Conservation (phyloP, 1,140 invertebrate species). For the Cataglyphis hispanica region DNA sequence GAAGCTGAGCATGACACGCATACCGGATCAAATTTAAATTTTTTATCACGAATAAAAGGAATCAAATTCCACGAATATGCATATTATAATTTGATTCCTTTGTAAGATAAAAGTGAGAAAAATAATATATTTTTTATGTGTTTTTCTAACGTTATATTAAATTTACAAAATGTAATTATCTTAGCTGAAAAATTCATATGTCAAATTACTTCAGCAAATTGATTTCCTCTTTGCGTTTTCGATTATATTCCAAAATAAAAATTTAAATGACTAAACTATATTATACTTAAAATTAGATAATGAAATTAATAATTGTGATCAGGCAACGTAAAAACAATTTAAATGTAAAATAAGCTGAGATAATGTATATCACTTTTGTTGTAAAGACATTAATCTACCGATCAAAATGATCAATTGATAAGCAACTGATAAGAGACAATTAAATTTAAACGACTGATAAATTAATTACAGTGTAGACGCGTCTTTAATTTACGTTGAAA, state of each 20-base stretch:
- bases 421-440: not conserved
- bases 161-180: not conserved
- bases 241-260: not conserved
- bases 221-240: not conserved
- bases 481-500: constrained; percentile 11
- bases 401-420: constrained; percentile 10
- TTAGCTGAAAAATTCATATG: not conserved
- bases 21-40: not conserved
- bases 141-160: not conserved
- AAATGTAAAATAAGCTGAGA: not conserved
- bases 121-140: not conserved
- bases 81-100: too few species aligned
- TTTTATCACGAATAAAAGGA: too few species aligned
- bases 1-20: not conserved
- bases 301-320: not conserved
- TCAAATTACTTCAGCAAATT: not conserved
- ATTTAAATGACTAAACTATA: constrained; percentile 3
- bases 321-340: not conserved
- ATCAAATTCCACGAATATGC: not conserved
- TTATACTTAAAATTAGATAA: not conserved
- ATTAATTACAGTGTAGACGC: not conserved
- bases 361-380: not conserved
- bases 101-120: not conserved
- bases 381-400: not conserved
- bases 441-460: constrained; percentile 9